These are phyloP conservation scores for Paramacrobiotus metropolitanus DNA, from an alignment of 1,140 invertebrate genomes.

Conservation along the genomic window DNA sequence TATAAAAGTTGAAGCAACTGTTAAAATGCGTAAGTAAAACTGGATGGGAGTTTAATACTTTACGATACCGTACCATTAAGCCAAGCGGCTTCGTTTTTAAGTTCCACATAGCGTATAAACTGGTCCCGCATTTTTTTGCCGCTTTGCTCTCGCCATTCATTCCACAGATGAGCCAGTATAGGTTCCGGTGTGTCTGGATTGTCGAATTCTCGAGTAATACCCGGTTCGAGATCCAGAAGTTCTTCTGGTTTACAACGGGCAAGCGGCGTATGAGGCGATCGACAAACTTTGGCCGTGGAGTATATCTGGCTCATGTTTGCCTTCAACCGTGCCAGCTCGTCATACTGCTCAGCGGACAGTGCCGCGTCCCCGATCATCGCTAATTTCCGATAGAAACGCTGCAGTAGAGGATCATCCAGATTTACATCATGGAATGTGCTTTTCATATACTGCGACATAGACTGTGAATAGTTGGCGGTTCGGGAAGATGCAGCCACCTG, in stretches of 20 bases:
- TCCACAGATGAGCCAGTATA: constrained; percentile 15
- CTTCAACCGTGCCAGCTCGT: not conserved
- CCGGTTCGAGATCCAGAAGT: not conserved
- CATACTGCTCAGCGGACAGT: not conserved
- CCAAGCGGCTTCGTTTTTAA: constrained; percentile 19
- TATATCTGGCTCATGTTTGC: not conserved
- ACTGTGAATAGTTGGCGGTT: not conserved
- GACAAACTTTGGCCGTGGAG: not conserved
- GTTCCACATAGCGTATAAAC: constrained; percentile 17
- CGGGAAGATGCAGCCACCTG: not conserved
- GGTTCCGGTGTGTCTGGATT: not conserved
- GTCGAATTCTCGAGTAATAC: not conserved
- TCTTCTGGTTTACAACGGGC: not conserved
- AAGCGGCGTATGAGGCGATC: not conserved
- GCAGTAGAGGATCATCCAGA: not conserved
- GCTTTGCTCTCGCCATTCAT: constrained; percentile 18
- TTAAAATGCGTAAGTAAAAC: too few relatives aligned
- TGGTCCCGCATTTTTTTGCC: constrained; percentile 18
- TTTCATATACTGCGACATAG: constrained; percentile 1
- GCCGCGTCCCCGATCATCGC: not conserved
- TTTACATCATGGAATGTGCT: not conserved
- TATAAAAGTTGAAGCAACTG: not conserved
- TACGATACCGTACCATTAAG: constrained; percentile 17
- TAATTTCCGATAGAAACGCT: not conserved
- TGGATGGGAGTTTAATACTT: too few relatives aligned